Conservation (phyloP, 2,113 vertebrate genomes). For the Gallinago paraguaiae region DNA sequence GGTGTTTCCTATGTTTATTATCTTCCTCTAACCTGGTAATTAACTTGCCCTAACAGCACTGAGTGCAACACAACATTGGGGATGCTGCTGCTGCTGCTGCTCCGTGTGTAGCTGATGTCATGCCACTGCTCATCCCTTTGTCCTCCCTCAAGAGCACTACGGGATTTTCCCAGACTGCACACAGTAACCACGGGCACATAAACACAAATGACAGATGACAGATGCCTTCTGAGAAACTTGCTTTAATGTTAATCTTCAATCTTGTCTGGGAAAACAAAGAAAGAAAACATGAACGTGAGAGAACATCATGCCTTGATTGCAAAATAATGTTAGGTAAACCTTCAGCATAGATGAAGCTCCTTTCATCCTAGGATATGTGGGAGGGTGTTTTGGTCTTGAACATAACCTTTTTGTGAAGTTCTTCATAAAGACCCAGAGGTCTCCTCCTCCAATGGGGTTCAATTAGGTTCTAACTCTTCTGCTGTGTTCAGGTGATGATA, state of each 20-base stretch:
- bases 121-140: not conserved
- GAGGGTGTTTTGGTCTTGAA: not conserved
- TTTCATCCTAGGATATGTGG: not conserved
- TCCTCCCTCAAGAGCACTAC: not conserved
- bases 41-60: slow-evolving; percentile 24
- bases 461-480: not conserved
- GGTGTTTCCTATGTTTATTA: slow-evolving; percentile 19
- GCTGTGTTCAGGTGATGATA: not conserved
- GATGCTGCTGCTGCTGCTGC: not conserved
- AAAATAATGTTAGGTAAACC: not conserved
- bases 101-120: not conserved
- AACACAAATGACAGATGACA: not conserved
- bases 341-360: not conserved
- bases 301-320: not conserved
- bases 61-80: not conserved
- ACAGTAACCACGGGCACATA: not conserved
- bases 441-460: not conserved
- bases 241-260: not conserved
- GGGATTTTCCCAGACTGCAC: not conserved
- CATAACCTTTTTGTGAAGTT: not conserved
- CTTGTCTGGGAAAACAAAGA: not conserved
- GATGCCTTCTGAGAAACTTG: not conserved
- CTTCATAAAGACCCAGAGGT: not conserved
- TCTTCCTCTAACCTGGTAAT: not conserved
- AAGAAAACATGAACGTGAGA: not conserved